Conservation (phyloP, 2,797 vertebrate species). For the Alcedo quadribrachys region DNA sequence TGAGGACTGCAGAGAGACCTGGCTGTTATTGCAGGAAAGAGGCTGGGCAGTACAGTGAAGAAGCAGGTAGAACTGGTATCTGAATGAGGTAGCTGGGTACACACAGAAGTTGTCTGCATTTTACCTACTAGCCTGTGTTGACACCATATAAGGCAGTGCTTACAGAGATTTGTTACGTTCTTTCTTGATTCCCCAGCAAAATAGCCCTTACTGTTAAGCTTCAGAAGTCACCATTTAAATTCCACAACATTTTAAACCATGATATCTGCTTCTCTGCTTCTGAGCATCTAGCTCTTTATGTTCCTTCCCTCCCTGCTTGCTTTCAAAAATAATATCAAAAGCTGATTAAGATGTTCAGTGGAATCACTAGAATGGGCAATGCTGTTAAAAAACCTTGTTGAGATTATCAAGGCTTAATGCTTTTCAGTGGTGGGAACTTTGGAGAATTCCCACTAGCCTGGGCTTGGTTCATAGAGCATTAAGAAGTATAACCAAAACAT, state of each 20-base stretch:
- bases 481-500: not conserved
- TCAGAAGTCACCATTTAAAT: not conserved
- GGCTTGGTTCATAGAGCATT: not conserved
- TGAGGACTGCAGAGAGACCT: not conserved
- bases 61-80: not conserved
- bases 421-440: not conserved
- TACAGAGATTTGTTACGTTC: not conserved
- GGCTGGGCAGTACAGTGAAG: not conserved
- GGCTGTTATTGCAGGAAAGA: not conserved
- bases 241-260: not conserved
- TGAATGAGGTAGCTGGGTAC: not conserved
- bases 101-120: not conserved
- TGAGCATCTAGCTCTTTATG: not conserved
- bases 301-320: not conserved
- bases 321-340: not conserved
- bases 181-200: not conserved
- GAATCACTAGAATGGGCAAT: not conserved
- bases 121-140: not conserved
- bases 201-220: not conserved
- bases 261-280: not conserved
- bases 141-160: not conserved
- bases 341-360: not conserved
- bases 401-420: not conserved
- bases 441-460: not conserved
- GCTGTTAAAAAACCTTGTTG: not conserved